Conservation (phyloP, 2,113 vertebrate genomes). For the Bothrops jararaca region DNA sequence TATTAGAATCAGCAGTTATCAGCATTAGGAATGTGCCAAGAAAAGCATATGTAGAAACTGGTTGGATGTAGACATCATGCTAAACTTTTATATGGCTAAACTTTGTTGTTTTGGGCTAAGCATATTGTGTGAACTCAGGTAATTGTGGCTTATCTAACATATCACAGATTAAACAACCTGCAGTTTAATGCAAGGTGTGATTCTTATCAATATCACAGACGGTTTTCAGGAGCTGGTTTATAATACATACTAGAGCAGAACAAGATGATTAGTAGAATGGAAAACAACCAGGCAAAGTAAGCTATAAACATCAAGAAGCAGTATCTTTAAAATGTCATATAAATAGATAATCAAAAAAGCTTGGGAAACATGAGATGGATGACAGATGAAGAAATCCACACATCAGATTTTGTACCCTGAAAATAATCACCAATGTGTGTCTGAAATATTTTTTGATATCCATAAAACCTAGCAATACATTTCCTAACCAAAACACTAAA, state of each 20-base stretch:
- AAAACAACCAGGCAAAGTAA: not conserved
- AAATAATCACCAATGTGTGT: not conserved
- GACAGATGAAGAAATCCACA: not conserved
- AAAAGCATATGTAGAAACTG: not conserved
- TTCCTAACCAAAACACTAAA: conserved; percentile 42
- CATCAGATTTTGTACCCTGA: not conserved
- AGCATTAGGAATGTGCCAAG: not conserved
- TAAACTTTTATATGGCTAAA: not conserved
- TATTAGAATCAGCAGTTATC: not conserved
- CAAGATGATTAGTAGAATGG: not conserved
- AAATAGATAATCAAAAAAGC: not conserved
- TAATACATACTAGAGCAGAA: not conserved
- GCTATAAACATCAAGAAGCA: not conserved
- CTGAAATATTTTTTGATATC: conserved; percentile 25
- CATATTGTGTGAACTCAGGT: not conserved
- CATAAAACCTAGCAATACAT: conserved; percentile 39
- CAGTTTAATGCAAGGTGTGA: not conserved
- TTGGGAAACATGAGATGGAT: not conserved
- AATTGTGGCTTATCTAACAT: not conserved
- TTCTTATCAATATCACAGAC: not conserved
- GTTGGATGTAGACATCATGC: not conserved
- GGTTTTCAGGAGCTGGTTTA: not conserved
- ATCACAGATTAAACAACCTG: not conserved
- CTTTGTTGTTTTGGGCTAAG: not conserved
- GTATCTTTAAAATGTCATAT: not conserved